phyloP scores from a whole-genome alignment of 2,888 invertebrate species.

The Thera britannica region DNA sequence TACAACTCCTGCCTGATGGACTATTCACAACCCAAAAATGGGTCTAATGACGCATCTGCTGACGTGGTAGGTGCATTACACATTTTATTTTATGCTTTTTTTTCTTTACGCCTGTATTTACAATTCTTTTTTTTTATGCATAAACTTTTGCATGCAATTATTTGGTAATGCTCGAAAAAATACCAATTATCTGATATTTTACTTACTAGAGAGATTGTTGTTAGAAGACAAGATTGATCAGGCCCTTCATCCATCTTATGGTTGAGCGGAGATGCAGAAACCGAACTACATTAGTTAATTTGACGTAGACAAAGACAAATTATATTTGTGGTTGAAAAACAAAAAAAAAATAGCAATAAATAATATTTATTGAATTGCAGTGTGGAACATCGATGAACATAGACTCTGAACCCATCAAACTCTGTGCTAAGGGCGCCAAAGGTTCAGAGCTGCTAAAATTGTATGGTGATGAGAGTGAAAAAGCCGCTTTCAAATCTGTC shows the following conservation, averaged over 20 bases:
- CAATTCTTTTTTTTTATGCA: too few species aligned
- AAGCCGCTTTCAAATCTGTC: constrained; percentile 44
- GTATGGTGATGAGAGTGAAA: constrained; percentile 55
- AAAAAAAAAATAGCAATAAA: background rate
- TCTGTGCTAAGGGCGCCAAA: constrained; percentile 55
- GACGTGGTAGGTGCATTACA: constrained; percentile 46
- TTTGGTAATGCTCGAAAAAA: too few species aligned
- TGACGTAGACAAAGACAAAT: too few species aligned
- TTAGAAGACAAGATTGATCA: too few species aligned
- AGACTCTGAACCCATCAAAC: constrained; percentile 50
- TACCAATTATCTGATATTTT: too few species aligned
- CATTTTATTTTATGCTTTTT: background rate
- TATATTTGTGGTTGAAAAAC: too few species aligned
- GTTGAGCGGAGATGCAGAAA: too few species aligned
- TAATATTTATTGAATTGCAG: constrained; percentile 49
- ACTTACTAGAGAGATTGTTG: too few species aligned
- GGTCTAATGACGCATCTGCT: constrained; percentile 57
- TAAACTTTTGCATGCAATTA: too few species aligned
- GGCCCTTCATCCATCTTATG: too few species aligned
- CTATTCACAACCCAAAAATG: constrained; percentile 35
- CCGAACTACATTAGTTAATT: too few species aligned
- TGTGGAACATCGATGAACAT: constrained; percentile 53
- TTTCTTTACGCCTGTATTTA: too few species aligned
- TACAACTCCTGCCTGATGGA: constrained; percentile 81
- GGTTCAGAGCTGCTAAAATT: constrained; percentile 51